Conservation (phyloP, 92 coral and sea anemone species). For the Chrysogorgia sp. region DNA sequence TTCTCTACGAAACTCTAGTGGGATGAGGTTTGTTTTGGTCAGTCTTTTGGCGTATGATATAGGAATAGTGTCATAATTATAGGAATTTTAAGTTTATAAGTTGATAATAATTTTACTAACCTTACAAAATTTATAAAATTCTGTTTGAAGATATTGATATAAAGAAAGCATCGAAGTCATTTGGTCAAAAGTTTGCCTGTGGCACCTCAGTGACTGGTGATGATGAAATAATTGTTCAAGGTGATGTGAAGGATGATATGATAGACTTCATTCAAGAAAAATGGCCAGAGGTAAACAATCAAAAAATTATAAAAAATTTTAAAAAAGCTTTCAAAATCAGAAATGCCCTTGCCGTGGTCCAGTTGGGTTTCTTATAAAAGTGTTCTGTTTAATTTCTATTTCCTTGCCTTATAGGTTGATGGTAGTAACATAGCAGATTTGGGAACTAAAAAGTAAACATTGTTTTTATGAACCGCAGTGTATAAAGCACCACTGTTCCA, state of each 20-base stretch:
- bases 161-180: constrained; percentile 89
- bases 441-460: constrained; percentile 49
- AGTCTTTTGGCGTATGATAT: too few relatives aligned
- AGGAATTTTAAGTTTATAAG: too few relatives aligned
- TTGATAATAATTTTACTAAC: too few relatives aligned
- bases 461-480: too few relatives aligned
- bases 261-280: constrained; percentile 94
- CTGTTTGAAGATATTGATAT: constrained; percentile 72
- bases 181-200: constrained; percentile 91
- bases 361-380: neutral
- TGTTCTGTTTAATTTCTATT: neutral
- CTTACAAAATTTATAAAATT: neutral
- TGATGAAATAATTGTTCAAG: constrained; percentile 95
- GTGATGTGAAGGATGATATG: constrained; percentile 89
- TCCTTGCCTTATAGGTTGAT: constrained; percentile 59
- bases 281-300: constrained; percentile 85
- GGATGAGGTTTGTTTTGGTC: too few relatives aligned
- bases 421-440: constrained; percentile 75
- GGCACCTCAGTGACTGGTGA: constrained; percentile 97
- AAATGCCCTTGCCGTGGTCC: neutral
- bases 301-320: neutral
- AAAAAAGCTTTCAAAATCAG: neutral
- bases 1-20: too few relatives aligned
- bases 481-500: too few relatives aligned
- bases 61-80: neutral